Base-by-base conservation (phyloP, 2,113 vertebrate genomes). In the Anas platyrhynchos region DNA sequence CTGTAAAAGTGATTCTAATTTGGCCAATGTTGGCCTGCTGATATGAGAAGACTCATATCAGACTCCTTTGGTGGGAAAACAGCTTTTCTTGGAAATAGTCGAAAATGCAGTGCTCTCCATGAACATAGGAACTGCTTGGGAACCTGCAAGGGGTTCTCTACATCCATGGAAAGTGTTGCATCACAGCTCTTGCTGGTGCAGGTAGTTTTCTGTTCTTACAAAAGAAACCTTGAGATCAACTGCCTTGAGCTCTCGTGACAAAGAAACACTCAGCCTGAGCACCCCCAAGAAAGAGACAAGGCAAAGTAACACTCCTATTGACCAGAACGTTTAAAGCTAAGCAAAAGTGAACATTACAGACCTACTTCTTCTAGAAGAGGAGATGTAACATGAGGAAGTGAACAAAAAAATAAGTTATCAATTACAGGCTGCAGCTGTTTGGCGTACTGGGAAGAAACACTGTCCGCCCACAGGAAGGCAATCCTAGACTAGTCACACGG, bases 381-480 rank as follows among this genome's bases (percentile, higher is more conserved):
- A 92, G 38, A n/a, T 23, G 11, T 25, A 72, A 48, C 13, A 38
- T 0, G 0, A 0, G 0, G 52, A 86, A 89, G 73, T 29, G 4
- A 91, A 52, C 2, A 14, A 74, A 16, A 38, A 74, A 69, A 41
- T 20, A 38, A 29, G 1, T 56, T 88, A 68, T 36, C 20, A 54
- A 66, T 67, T 52, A 46, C 22, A 74, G 17, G 16, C 27, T 92
- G 52, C 73, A 91, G 65, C 56, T 87, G 11, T 67, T 82, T 46
- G 43, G 17, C 2, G 1, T 56, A 11, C 77, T 63, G 76, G 41
- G 23, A 73, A 27, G 81, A 78, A 81, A 4, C 8, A 36, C 11
- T 16, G 11, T 16, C 34, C 4, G 1, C 69, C 58, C 72, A 73
- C 44, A 62, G 38, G 26, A 92, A 65, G 23, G 80, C 81, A 92